Evolutionary conservation across 2,113 vertebrate genomes (phyloP).

Genomic region (Thermophis baileyi): DNA sequence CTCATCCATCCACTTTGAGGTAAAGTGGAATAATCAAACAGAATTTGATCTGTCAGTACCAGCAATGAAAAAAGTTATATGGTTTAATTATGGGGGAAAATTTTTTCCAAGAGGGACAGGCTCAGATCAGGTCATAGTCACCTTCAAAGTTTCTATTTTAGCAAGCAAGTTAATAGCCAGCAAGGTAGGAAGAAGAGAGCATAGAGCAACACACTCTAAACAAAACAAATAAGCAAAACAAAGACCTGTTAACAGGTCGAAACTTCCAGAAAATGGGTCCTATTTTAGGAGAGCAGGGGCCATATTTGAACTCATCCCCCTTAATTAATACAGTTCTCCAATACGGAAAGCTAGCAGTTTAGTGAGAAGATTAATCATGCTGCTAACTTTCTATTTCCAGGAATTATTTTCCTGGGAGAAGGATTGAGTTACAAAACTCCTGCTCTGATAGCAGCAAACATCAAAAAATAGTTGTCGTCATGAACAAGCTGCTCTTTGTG

Average conservation of each 20-base stretch:
- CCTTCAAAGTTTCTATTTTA: neutral
- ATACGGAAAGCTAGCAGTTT: neutral
- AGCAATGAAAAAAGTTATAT: neutral
- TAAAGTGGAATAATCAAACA: neutral
- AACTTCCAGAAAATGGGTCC: neutral
- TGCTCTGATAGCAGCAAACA: neutral
- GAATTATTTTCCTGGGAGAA: neutral
- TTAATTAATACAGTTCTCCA: neutral
- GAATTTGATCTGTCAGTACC: neutral
- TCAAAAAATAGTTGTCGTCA: too few species aligned
- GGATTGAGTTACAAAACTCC: neutral
- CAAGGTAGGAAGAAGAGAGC: neutral
- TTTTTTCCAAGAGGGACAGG: neutral
- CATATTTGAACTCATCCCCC: neutral
- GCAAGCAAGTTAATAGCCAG: neutral
- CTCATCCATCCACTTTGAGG: neutral
- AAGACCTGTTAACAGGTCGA: neutral
- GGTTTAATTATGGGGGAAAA: neutral
- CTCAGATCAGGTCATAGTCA: too few species aligned
- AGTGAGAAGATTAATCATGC: neutral
- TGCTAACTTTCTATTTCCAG: neutral
- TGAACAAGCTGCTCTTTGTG: too few species aligned
- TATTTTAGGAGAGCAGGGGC: neutral
- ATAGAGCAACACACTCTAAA: neutral
- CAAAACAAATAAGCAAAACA: neutral